These are phyloP conservation scores for Paraplagusia blochii DNA, from an alignment of 2,113 vertebrate genomes.

Conservation along the genomic window DNA sequence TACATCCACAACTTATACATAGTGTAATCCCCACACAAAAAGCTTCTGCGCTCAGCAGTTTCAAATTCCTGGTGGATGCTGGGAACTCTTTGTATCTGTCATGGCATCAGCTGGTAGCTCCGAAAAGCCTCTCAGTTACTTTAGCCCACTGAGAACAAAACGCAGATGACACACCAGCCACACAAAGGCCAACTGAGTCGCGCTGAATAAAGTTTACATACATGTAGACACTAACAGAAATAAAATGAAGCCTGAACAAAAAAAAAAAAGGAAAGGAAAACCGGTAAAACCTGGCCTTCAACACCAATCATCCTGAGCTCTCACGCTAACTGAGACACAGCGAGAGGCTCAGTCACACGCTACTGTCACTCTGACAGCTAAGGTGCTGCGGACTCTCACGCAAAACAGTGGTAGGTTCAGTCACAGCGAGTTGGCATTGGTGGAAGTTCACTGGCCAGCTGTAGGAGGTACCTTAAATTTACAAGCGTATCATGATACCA, in stretches of 20 bases:
- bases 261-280: conserved; percentile 51
- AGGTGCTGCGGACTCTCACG: conserved; percentile 64
- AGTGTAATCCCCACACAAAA: conserved; percentile 26
- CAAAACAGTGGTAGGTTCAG: conserved; percentile 46
- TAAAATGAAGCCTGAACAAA: conserved; percentile 58
- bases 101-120: conserved; percentile 1
- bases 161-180: conserved; percentile 14
- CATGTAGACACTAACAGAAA: conserved; percentile 48
- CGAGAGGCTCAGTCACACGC: conserved; percentile 72
- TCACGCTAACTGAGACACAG: conserved; percentile 75
- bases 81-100: conserved; percentile 14
- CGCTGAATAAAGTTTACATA: conserved; percentile 60
- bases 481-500: background rate
- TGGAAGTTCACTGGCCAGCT: conserved; percentile 14
- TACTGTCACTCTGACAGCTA: conserved; percentile 70
- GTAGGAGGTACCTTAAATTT: conserved; percentile 5
- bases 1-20: conserved; percentile 3
- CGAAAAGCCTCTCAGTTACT: conserved; percentile 19
- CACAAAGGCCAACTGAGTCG: conserved; percentile 14
- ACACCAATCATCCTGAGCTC: conserved; percentile 67
- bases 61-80: conserved; percentile 10
- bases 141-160: conserved; percentile 14
- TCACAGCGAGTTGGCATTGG: conserved; percentile 21
- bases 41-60: conserved; percentile 6
- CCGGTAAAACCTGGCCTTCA: conserved; percentile 82